phyloP scores from a whole-genome alignment of 2,888 invertebrate genomes.

The Oscheius myriophilus region DNA sequence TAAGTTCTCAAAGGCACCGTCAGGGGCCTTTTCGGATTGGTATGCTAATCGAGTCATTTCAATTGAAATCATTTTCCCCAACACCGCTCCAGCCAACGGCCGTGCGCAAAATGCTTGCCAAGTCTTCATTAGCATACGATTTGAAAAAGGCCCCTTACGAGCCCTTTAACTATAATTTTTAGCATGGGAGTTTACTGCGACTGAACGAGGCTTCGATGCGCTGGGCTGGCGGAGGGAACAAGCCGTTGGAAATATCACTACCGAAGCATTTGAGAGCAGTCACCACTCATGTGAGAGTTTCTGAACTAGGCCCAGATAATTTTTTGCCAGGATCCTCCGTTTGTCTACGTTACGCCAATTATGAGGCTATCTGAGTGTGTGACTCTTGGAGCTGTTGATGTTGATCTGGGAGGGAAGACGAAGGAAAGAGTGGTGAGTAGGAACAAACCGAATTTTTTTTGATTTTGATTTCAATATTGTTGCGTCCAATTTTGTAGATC shows the following conservation, averaged over 20 bases:
- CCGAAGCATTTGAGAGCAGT: conserved; percentile 64
- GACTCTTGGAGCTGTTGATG: conserved; percentile 46
- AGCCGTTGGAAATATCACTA: conserved; percentile 63
- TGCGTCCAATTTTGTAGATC: no score
- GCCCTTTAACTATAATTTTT: conserved; percentile 2
- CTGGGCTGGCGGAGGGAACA: conserved; percentile 56
- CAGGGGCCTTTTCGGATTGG: no score
- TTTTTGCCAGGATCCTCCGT: conserved; percentile 59
- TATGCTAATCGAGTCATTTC: no score
- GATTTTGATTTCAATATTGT: no score
- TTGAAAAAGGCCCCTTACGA: no score
- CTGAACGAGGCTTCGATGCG: conserved; percentile 56
- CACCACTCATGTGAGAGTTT: conserved; percentile 38
- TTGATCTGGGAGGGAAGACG: conserved; percentile 37
- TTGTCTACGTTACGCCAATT: conserved; percentile 60
- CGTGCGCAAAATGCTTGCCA: no score
- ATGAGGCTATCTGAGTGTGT: conserved; percentile 44
- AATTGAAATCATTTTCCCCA: no score
- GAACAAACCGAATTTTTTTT: no score
- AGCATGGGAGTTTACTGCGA: conserved; percentile 34
- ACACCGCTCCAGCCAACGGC: no score
- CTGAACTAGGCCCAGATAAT: not conserved
- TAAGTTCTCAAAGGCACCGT: no score
- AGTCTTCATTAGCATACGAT: no score
- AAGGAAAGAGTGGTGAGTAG: conserved; percentile 51